A percentile compares a stretch with the other conserved stretches of the same genome.
phyloP scores from a whole-genome alignment of 2,113 vertebrate genomes.

The Rafetus swinhoei region DNA sequence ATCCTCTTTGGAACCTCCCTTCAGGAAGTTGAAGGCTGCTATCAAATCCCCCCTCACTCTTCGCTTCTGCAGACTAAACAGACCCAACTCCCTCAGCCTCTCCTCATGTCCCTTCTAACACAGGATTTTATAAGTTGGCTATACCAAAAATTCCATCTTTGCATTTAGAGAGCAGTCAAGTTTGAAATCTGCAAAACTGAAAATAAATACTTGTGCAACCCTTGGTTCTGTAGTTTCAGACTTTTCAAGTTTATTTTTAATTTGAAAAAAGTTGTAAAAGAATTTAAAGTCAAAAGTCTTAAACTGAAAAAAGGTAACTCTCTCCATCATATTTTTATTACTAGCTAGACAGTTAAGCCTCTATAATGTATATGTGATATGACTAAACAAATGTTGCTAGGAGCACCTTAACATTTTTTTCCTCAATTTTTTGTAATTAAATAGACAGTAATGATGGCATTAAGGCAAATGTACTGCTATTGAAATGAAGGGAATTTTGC shows the following conservation, averaged over 20 bases:
- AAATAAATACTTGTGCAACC: neutral
- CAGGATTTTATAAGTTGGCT: neutral
- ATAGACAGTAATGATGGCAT: neutral
- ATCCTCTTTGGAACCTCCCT: no score
- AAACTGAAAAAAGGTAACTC: neutral
- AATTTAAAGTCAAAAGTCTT: neutral
- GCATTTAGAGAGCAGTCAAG: neutral
- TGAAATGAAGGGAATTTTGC: neutral
- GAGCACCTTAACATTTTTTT: neutral
- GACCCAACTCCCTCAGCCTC: no score
- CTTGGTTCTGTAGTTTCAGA: neutral
- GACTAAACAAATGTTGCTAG: neutral
- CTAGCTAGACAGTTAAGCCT: neutral
- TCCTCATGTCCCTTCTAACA: accelerated
- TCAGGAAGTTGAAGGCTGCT: no score
- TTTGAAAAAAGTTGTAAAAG: neutral
- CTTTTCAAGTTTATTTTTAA: neutral
- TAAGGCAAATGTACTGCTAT: neutral
- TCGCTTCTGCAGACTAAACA: no score
- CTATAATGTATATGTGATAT: neutral
- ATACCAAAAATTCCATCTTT: neutral
- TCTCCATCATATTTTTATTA: neutral
- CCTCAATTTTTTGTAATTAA: neutral
- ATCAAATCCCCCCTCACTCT: no score
- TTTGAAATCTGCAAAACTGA: neutral